These are phyloP conservation scores for Physella acuta DNA, from an alignment of 1,140 invertebrate species.

Conservation along the genomic window DNA sequence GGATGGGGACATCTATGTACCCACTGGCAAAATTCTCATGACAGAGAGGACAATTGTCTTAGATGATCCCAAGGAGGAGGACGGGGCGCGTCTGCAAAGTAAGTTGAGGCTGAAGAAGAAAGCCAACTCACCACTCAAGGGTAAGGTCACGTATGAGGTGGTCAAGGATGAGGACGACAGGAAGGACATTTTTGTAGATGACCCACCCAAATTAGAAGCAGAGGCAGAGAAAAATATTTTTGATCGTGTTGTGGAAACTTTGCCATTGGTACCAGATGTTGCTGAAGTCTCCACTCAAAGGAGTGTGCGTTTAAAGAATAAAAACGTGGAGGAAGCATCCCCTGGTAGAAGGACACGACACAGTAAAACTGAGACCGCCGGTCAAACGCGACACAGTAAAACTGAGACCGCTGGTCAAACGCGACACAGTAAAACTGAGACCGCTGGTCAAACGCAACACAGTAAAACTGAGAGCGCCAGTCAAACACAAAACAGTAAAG, in stretches of 20 bases:
- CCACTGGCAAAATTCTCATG: slow-evolving; percentile 19
- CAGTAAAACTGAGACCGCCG: too few relatives aligned
- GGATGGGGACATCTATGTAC: slow-evolving; percentile 23
- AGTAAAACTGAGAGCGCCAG: too few relatives aligned
- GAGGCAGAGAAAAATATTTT: slow-evolving; percentile 14
- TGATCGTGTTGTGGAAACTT: slow-evolving; percentile 11
- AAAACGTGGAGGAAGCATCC: too few relatives aligned
- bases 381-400: too few relatives aligned
- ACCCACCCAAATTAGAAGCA: not conserved
- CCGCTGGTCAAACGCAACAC: too few relatives aligned
- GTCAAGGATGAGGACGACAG: slow-evolving; percentile 28
- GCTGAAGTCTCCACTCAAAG: slow-evolving; percentile 11
- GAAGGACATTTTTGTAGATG: slow-evolving; percentile 14
- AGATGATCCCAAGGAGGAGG: slow-evolving; percentile 15
- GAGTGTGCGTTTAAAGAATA: too few relatives aligned
- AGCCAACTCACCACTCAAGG: slow-evolving; percentile 20
- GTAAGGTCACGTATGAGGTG: slow-evolving; percentile 26
- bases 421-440: too few relatives aligned
- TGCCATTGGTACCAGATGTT: not conserved
- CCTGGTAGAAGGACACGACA: too few relatives aligned
- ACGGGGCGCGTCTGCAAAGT: not conserved
- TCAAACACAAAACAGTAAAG: too few relatives aligned
- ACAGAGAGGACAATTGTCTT: slow-evolving; percentile 24
- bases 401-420: too few relatives aligned
- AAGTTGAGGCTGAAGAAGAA: slow-evolving; percentile 21